Conservation (phyloP, 2,888 invertebrate genomes). For the Itoplectis maculator region DNA sequence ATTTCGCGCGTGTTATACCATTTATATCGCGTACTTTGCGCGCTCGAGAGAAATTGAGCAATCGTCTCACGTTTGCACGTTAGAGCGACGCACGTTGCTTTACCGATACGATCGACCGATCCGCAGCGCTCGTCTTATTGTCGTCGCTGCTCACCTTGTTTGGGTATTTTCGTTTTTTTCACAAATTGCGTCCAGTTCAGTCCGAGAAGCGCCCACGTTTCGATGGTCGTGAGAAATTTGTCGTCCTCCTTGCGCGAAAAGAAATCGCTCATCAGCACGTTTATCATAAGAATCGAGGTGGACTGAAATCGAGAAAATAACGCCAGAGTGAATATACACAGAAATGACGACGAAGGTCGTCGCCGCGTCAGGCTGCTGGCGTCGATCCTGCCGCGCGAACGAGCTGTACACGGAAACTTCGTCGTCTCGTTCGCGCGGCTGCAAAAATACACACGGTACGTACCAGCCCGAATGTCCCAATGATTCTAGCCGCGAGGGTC, state of each 20-base stretch:
- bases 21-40: constrained; percentile 34
- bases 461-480: constrained; percentile 82
- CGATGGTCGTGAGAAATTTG: constrained; percentile 75
- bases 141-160: constrained; percentile 72
- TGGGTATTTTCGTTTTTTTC: constrained; percentile 71
- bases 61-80: constrained; percentile 57
- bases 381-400: not conserved
- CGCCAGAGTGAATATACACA: constrained; percentile 24
- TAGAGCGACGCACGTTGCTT: constrained; percentile 35
- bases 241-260: constrained; percentile 76
- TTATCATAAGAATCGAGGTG: constrained; percentile 80
- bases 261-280: constrained; percentile 79
- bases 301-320: constrained; percentile 74
- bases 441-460: constrained; percentile 62
- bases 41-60: constrained; percentile 42
- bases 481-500: constrained; percentile 79
- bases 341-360: constrained; percentile 3
- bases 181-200: constrained; percentile 80
- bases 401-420: not conserved
- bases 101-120: not conserved
- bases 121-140: not conserved
- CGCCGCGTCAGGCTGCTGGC: constrained; percentile 7
- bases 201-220: constrained; percentile 79
- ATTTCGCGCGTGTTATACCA: not conserved
- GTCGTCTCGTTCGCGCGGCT: not conserved